Evolutionary conservation across 1,140 invertebrate species (phyloP), one percentile per base, ranked within the genome.

Genomic region (Drosophila arawakana): DNA sequence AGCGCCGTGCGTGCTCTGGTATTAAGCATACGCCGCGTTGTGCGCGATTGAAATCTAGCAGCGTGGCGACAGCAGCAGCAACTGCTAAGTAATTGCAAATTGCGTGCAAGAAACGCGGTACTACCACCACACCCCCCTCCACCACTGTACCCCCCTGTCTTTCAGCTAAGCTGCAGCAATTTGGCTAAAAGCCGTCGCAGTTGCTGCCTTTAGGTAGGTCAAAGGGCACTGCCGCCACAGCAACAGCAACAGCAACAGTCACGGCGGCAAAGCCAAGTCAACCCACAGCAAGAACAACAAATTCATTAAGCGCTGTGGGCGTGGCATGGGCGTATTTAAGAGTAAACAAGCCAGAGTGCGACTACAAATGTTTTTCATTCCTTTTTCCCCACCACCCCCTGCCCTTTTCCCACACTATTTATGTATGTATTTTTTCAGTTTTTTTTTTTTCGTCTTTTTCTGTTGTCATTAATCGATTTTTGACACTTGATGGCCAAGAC

Each of bases 61-160:
- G 57, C 59, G 50, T 63, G 54, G 72, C 66, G 21, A 44, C 60
- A 62, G 25, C 13, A 46, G 25, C 25, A 30, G 25, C 52, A 35
- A 58, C 59, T 21, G 39, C 80, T 89, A 89, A 88, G 83, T 88
- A 88, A 88, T 88, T 83, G 81, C 80, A 57, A 83, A 76, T 83
- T 89, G 84, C 80, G 79, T 88, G 83, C 80, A 66, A 54, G 49
- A 30, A 30, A 0, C 25, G 25, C 25, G 25, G 25, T 5, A 5
- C 3, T 30, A 30, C 25, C 25, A 30, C 25, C 18, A 21, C 18
- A 21, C 18, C 18, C 25, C 25, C 25, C 25, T 30, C 18, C 18
- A 30, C 4, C 25, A 2, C 25, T 6, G 0, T 2, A 5, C 25
- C 25, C 25, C 25, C 3, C 25, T 30, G 4, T 30, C 25, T 30